Evolutionary conservation across 2,797 vertebrate genomes (phyloP).

Genomic region (Odontamblyopus lacepedii): DNA sequence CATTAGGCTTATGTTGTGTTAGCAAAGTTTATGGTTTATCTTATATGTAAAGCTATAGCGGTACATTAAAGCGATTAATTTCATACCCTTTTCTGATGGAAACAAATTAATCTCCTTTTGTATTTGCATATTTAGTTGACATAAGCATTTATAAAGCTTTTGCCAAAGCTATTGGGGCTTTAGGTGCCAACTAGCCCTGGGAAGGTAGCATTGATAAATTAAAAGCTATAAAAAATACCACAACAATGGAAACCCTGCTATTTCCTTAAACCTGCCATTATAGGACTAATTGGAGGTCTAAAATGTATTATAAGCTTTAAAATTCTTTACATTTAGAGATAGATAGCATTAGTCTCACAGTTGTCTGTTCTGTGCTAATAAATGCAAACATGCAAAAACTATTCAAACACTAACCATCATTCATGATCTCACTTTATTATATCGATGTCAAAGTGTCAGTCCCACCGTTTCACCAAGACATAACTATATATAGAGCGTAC

Average conservation of each 20-base stretch:
- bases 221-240: neutral
- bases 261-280: neutral
- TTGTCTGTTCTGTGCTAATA: neutral
- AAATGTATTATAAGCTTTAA: neutral
- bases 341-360: neutral
- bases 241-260: neutral
- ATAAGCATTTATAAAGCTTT: too few species aligned
- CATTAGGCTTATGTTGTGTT: neutral
- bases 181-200: too few species aligned
- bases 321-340: neutral
- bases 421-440: neutral
- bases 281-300: too few species aligned
- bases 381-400: neutral
- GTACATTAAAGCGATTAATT: neutral
- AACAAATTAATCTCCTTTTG: too few species aligned
- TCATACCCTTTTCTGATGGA: neutral
- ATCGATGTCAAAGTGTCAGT: slow-evolving; percentile 3
- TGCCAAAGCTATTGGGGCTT: too few species aligned
- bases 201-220: too few species aligned
- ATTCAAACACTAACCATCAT: neutral
- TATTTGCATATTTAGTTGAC: too few species aligned
- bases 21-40: neutral
- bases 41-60: neutral
- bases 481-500: slow-evolving; percentile 6
- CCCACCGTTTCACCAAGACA: neutral